Conservation (phyloP, 2,797 vertebrate genomes). For the Schizopygopsis malacanthus region DNA sequence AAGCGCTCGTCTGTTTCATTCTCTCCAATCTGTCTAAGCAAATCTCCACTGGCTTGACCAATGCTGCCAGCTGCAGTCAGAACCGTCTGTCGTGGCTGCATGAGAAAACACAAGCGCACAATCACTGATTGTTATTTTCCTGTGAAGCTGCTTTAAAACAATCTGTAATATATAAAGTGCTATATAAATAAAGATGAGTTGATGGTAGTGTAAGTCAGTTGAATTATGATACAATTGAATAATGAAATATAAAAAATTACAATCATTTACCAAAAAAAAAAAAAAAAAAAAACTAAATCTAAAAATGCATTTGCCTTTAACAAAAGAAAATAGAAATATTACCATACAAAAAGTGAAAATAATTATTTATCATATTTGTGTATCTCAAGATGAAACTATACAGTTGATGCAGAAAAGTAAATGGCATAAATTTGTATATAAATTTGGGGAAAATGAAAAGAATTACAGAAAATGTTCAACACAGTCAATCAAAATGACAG, state of each 20-base stretch:
- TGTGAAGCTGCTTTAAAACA: neutral
- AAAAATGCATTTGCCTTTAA: neutral
- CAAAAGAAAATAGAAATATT: neutral
- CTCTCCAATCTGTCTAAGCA: conserved; percentile 95
- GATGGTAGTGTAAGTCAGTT: neutral
- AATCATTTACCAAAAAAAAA: neutral
- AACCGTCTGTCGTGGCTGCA: conserved; percentile 94
- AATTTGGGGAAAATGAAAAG: neutral
- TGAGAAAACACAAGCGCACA: conserved; percentile 13
- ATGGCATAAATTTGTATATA: neutral
- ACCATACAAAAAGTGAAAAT: neutral
- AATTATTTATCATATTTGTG: neutral
- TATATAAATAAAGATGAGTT: neutral
- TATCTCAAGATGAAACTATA: neutral
- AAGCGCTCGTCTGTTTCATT: conserved; percentile 96
- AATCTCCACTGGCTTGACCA: conserved; percentile 95
- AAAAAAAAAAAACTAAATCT: too few species aligned
- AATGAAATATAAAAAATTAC: neutral
- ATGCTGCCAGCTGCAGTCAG: conserved; percentile 96
- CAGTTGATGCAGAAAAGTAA: neutral
- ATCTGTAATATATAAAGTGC: neutral
- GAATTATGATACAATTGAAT: neutral
- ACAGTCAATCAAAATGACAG: neutral
- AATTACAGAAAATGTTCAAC: neutral
- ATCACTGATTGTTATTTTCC: neutral